Evolutionary conservation across 2,797 vertebrate species (phyloP).

Genomic region (Garrulus glandarius): DNA sequence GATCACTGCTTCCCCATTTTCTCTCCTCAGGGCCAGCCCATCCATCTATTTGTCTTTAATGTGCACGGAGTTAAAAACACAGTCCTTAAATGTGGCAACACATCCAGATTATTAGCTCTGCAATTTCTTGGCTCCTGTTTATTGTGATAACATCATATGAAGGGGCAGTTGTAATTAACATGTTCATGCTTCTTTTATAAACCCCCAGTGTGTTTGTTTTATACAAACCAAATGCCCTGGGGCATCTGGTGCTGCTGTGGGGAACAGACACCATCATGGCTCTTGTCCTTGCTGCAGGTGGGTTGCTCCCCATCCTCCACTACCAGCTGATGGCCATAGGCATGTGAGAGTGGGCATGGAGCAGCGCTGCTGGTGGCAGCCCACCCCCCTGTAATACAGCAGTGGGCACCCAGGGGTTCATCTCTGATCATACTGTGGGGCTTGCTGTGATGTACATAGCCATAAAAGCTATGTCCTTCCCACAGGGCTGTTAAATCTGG

Average conservation of each 20-base stretch:
- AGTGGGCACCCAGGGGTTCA: background rate
- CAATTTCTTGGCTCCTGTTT: background rate
- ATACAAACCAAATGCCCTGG: background rate
- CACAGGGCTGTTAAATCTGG: background rate
- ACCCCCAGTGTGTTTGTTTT: background rate
- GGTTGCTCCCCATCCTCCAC: background rate
- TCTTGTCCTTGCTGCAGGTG: background rate
- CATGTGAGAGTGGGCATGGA: background rate
- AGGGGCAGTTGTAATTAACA: background rate
- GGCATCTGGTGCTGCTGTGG: background rate
- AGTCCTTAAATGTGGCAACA: background rate
- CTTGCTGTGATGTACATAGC: background rate
- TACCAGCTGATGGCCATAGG: background rate
- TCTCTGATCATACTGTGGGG: accelerated
- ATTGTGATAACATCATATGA: conserved; percentile 16
- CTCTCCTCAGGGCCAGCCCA: background rate
- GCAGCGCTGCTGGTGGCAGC: background rate
- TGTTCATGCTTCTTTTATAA: background rate
- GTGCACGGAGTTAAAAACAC: background rate
- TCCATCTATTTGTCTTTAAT: background rate
- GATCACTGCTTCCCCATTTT: background rate
- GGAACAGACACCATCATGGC: accelerated
- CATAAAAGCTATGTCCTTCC: background rate
- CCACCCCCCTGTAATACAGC: accelerated
- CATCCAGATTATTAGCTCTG: conserved; percentile 30